Base-by-base conservation (phyloP, 2,888 invertebrate species). In the Spilarctia lutea region DNA sequence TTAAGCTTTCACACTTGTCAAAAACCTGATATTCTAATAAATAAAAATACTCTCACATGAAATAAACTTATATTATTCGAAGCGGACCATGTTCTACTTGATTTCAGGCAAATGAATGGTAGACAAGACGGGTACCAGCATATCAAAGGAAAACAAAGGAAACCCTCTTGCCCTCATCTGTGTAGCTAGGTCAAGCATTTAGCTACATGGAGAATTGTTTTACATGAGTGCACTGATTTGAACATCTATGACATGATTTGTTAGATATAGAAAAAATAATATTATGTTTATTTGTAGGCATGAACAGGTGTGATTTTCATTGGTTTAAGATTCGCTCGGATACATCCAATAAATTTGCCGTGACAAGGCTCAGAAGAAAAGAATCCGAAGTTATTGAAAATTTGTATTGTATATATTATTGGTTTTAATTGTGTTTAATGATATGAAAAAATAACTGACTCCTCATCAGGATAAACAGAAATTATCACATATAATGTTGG, bases 81-180 rank as follows among this genome's bases (percentile, higher is more conserved):
- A 52, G n/a, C 39, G 39, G 24, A 33, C 33, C 24, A 42, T 30
- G 42, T 45, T 18, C 35, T 39, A 3, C 18, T 60, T 65, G 69
- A 65, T 65, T 73, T 45, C n/a, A 63, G 24, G 45, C 4, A 45
- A 73, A 68, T 68, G 63, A 73, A 68, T 68, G 63, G 60, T 73
- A 27, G 24, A 68, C 63, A 68, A 65, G 65, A 56, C 42, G 27
- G 66, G 66, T 42, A 56, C 11, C 3, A 20, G 60, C 63, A 65
- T 65, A 69, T 74, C 56, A 74, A 74, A 72, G 48, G 20, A 35
- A 68, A 65, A 72, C 72, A 65, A 68, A 71, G 52, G 68, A 45
- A 72, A 65, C 71, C 71, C 65, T 33, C 65, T 72, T 63, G 39
- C 30, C 42, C 42, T 68, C 67, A 68, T 72, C 65, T 56, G 24